Evolutionary conservation across 2,113 vertebrate species (phyloP).

Genomic region (Fulmarus glacialis): DNA sequence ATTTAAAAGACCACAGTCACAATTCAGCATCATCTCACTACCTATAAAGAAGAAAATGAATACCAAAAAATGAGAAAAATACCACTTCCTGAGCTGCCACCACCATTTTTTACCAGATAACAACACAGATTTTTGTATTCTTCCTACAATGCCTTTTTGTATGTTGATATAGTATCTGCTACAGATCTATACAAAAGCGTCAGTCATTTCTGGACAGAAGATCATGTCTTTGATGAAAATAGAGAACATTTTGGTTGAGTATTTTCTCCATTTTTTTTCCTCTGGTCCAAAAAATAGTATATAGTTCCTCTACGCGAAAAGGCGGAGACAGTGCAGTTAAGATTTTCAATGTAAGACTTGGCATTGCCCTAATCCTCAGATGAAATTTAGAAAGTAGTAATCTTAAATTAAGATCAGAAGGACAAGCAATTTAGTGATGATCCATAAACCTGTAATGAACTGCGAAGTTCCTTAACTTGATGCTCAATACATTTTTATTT

Average conservation of each 20-base stretch:
- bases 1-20: neutral
- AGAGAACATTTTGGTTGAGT: neutral
- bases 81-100: neutral
- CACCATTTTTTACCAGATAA: neutral
- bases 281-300: neutral
- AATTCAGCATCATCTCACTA: neutral
- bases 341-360: neutral
- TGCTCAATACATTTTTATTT: neutral
- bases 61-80: neutral
- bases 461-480: neutral
- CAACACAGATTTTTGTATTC: neutral
- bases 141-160: neutral
- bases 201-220: neutral
- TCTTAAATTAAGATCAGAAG: slow-evolving; percentile 4
- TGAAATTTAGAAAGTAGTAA: neutral
- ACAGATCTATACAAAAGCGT: neutral
- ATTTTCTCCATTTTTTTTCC: neutral
- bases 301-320: neutral
- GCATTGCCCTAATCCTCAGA: neutral
- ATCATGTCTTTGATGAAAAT: neutral
- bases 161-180: neutral
- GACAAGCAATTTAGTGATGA: neutral
- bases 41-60: neutral
- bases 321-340: neutral
- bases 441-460: neutral